Evolutionary conservation across 2,797 vertebrate species (phyloP), one percentile per base, ranked within the genome.

Genomic region (Tenualosa thibaudeaui): DNA sequence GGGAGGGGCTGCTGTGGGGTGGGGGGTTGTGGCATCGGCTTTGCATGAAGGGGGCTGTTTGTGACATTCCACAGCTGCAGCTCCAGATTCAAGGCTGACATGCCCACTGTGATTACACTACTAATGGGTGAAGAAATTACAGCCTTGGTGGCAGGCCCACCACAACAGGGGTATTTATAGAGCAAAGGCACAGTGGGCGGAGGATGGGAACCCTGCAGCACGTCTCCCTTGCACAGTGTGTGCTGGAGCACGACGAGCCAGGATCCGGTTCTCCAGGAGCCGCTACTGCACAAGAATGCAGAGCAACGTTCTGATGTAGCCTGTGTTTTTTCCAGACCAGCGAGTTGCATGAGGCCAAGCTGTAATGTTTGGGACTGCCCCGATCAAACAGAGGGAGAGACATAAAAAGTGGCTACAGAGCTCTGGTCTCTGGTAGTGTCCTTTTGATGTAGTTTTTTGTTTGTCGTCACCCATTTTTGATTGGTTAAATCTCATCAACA

Each of bases 61-160:
- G 88, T 89, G 90, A 88, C 89, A 90, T 89, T 88, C 90, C 83
- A 84, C 93, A 94, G 94, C 94, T 94, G 94, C 92, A 89, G 89
- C 86, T 68, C 86, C 84, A 82, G 85, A 90, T 91, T 90, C 88
- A 81, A 6, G 82, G 90, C 91, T 89, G 92, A 91, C 89, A 83
- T 85, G 82, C 88, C 91, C 22, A 82, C 92, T 92, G 92, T 93
- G 90, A 95, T 95, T 95, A 95, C 90, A 86, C 88, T 90, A 88
- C 89, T 91, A 90, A 93, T 90, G 93, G 91, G 86, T 89, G 89
- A 87, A 90, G 88, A 94, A 93, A 94, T 94, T 90, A 92, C 92
- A 62, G 87, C 85, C 89, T 90, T 90, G 88, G 91, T 92, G 91
- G 90, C 92, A 91, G 90, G 92, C 40, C 53, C 88, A 81, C 88